phyloP scores from a whole-genome alignment of 2,888 invertebrate genomes.

The Melieria crassipennis region DNA sequence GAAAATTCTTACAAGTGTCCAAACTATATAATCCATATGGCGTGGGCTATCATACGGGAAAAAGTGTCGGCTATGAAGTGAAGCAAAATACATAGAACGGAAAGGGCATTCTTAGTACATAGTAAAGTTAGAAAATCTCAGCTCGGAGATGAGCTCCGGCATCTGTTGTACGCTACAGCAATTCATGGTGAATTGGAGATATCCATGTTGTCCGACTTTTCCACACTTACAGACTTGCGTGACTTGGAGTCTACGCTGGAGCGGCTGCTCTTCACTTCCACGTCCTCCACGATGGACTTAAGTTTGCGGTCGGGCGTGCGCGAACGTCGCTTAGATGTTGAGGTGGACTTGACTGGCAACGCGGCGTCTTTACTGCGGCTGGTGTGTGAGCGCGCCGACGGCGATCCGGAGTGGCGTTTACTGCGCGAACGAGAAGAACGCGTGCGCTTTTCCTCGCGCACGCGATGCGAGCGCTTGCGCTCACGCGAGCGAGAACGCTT shows the following conservation, averaged over 20 bases:
- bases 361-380: slow-evolving; percentile 61
- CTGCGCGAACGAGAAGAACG: slow-evolving; percentile 64
- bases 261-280: slow-evolving; percentile 57
- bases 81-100: neutral
- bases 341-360: slow-evolving; percentile 45
- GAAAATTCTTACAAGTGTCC: neutral
- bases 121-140: too few relatives aligned
- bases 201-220: slow-evolving; percentile 79
- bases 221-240: slow-evolving; percentile 67
- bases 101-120: neutral
- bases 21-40: neutral
- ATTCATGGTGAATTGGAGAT: slow-evolving; percentile 79
- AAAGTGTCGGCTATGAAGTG: too few relatives aligned
- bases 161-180: neutral
- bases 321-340: slow-evolving; percentile 59
- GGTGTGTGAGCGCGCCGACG: slow-evolving; percentile 52
- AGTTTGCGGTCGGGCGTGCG: slow-evolving; percentile 64
- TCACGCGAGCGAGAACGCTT: slow-evolving; percentile 69
- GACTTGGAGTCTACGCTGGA: slow-evolving; percentile 68
- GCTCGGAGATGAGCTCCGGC: too few relatives aligned
- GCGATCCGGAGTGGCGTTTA: slow-evolving; percentile 65
- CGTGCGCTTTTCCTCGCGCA: slow-evolving; percentile 65
- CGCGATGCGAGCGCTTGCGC: slow-evolving; percentile 69
- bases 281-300: slow-evolving; percentile 60
- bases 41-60: too few relatives aligned